Conservation (phyloP, 2,797 vertebrate species). For the Steatocranus sp. region DNA sequence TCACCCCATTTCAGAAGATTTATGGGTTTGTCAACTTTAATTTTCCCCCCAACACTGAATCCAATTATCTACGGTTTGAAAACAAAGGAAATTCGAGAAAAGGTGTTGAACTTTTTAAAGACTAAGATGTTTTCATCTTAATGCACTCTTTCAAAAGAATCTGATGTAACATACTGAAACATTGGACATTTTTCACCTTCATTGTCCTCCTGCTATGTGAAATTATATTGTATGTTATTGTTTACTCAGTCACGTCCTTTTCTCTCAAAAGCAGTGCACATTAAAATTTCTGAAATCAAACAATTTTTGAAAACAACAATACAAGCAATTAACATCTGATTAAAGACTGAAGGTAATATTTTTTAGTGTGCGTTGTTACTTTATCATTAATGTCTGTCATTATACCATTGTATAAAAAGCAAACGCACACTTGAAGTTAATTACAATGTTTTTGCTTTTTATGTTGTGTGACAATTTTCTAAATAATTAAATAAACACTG, state of each 20-base stretch:
- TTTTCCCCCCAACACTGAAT: slow-evolving; percentile 66
- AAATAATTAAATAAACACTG: background rate
- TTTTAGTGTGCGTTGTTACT: background rate
- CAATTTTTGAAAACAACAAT: background rate
- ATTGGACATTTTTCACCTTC: background rate
- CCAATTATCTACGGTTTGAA: slow-evolving; percentile 71
- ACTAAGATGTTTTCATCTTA: background rate
- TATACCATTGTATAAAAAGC: background rate
- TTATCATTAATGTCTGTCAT: background rate
- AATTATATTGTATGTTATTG: background rate
- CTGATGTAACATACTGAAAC: background rate
- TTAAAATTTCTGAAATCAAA: background rate
- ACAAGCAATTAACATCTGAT: background rate
- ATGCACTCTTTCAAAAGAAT: background rate
- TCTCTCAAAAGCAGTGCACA: background rate
- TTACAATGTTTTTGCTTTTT: background rate
- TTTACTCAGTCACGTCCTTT: background rate
- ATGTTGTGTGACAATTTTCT: background rate
- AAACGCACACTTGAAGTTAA: background rate
- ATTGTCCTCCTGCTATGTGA: background rate
- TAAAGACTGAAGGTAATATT: background rate
- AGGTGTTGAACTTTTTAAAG: slow-evolving; percentile 35
- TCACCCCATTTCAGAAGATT: slow-evolving; percentile 50
- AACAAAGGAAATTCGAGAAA: slow-evolving; percentile 64
- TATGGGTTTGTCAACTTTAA: slow-evolving; percentile 45